Base-by-base conservation (phyloP, 2,797 vertebrate species). In the Acanthopagrus latus region DNA sequence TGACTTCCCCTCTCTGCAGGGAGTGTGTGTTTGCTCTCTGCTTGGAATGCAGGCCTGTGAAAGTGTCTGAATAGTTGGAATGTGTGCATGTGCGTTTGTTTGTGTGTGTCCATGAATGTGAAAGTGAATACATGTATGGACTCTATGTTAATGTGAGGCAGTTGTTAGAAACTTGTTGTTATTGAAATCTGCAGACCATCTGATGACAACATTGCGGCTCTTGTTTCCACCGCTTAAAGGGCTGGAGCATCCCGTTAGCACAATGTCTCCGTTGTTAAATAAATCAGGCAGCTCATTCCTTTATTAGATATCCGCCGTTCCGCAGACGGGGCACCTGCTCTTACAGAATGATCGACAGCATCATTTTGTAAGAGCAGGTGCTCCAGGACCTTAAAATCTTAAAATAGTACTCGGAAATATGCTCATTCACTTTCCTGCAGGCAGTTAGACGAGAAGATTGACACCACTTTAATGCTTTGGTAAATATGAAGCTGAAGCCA, bases 1-100 rank as follows among this genome's bases (percentile, higher is more conserved):
- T 89, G 88, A 91, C 87, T 92, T 92, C 82, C 89, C 87, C 63
- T 91, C 90, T 82, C 91, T 74, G 80, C 83, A 81, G 91, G 91
- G 90, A 89, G 86, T 86, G 86, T 87, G 86, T 91, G 86, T 91
- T 90, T 92, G 81, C 88, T 88, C 72, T 78, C 58, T 85, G 76
- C 82, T 79, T 80, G 91, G 93, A 93, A 93, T 92, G 91, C 85
- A 74, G 74, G 83, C 87, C 76, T 88, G 82, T 90, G 85, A 86
- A 92, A 91, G 84, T 86, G 81, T 87, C 73, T 90, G 87, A 92
- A 91, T 92, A 87, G 81, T 73, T 88, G 89, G 86, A 88, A 82
- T 91, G 87, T 70, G 86, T 76, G 69, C 64, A 51, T 72, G 76
- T 81, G 60, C 63, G 66, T 58, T 59, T 77, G 80, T 80, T 48